These are phyloP conservation scores for Conistra vaccinii DNA, from an alignment of 2,888 invertebrate species.

Conservation along the genomic window DNA sequence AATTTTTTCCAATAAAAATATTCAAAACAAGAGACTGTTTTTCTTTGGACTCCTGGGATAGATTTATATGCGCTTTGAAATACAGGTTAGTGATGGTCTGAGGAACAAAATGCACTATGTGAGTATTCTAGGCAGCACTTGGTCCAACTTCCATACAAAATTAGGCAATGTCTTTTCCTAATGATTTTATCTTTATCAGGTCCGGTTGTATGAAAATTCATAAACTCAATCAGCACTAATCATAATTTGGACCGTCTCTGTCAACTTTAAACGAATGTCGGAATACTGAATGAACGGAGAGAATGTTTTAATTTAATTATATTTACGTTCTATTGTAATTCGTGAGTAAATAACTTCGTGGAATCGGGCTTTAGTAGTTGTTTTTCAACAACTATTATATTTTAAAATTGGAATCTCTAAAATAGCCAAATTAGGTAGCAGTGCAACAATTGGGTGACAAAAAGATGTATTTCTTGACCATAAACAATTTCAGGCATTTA, in stretches of 20 bases:
- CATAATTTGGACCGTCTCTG: conserved; percentile 8
- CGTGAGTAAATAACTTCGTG: background rate
- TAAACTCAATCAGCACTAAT: background rate
- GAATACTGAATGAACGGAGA: background rate
- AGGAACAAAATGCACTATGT: too few species aligned
- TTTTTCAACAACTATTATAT: background rate
- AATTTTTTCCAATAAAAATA: too few species aligned
- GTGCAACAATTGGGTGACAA: background rate
- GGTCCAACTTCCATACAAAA: too few species aligned
- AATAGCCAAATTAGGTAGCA: background rate
- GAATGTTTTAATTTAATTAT: background rate
- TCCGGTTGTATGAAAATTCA: background rate
- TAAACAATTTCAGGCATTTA: background rate
- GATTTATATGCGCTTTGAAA: too few species aligned
- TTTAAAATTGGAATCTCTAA: background rate
- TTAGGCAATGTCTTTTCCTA: too few species aligned
- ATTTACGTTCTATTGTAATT: background rate
- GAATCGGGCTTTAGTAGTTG: background rate
- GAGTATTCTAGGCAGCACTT: too few species aligned
- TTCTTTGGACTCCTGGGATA: too few species aligned
- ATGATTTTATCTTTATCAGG: background rate
- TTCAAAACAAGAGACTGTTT: too few species aligned
- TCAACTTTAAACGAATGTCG: background rate
- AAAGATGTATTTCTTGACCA: background rate
- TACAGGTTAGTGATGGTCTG: too few species aligned